phyloP scores from a whole-genome alignment of 2,888 invertebrate genomes.

The Xylocampa areola region DNA sequence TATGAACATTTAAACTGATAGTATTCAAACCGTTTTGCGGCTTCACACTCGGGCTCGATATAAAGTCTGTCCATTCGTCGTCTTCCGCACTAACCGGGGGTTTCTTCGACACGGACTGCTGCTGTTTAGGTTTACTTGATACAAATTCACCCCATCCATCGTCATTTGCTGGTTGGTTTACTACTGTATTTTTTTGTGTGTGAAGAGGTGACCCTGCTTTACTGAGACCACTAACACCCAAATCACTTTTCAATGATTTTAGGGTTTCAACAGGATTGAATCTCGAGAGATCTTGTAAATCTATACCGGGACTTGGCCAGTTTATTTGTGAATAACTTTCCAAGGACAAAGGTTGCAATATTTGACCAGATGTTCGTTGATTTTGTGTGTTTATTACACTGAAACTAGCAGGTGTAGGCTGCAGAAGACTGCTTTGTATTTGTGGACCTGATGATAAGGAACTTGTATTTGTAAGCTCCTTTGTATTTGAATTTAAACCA shows the following conservation, averaged over 20 bases:
- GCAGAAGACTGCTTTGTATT: conserved; percentile 66
- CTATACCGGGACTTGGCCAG: conserved; percentile 91
- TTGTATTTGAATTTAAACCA: conserved; percentile 55
- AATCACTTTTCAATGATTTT: conserved; percentile 81
- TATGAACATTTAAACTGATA: conserved; percentile 85
- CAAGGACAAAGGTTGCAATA: conserved; percentile 84
- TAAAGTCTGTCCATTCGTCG: conserved; percentile 88
- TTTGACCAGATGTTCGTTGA: conserved; percentile 80
- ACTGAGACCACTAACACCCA: conserved; percentile 72
- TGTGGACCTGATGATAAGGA: conserved; percentile 45
- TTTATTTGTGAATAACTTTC: conserved; percentile 90
- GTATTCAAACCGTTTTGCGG: conserved; percentile 85
- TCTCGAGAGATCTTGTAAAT: conserved; percentile 85
- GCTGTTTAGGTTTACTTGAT: conserved; percentile 83
- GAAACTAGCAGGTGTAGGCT: conserved; percentile 69
- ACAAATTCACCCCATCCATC: conserved; percentile 91
- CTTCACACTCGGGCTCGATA: conserved; percentile 82
- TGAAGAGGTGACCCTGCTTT: conserved; percentile 79
- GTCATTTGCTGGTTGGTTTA: conserved; percentile 79
- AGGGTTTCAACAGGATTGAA: conserved; percentile 87
- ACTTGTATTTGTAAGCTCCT: conserved; percentile 54
- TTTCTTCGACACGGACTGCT: conserved; percentile 69
- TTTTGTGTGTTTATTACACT: conserved; percentile 58
- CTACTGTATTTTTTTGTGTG: conserved; percentile 62
- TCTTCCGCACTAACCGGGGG: conserved; percentile 74